phyloP scores from a whole-genome alignment of 2,113 vertebrate genomes.

The Periophthalmus modestus region DNA sequence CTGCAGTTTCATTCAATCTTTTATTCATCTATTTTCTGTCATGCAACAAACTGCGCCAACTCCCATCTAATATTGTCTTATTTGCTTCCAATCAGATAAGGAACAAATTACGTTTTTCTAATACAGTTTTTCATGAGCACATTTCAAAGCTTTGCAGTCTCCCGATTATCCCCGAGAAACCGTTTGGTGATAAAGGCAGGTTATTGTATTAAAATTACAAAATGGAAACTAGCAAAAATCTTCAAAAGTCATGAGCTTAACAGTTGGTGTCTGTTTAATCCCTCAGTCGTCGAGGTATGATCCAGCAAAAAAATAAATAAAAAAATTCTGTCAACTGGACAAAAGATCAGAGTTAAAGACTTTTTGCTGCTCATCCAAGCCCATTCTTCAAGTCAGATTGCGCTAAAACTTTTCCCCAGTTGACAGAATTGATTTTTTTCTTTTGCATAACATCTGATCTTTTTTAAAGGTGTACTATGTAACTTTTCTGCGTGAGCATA shows the following conservation, averaged over 20 bases:
- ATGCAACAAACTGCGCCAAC: not conserved
- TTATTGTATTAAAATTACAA: not conserved
- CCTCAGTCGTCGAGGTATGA: no score
- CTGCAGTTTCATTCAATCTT: not conserved
- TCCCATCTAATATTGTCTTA: not conserved
- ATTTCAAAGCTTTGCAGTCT: not conserved
- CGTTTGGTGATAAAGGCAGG: not conserved
- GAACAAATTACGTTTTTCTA: not conserved
- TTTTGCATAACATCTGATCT: no score
- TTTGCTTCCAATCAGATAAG: not conserved
- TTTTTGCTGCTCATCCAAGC: no score
- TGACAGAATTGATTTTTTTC: no score
- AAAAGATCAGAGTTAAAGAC: no score
- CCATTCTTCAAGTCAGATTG: no score
- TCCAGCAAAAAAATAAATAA: no score
- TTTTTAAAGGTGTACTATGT: no score
- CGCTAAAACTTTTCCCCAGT: no score
- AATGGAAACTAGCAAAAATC: not conserved
- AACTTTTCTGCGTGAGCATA: no score
- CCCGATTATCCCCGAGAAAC: not conserved
- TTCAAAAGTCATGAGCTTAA: not conserved
- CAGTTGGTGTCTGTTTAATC: not conserved
- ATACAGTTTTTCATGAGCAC: not conserved
- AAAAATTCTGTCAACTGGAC: no score
- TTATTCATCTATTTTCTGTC: not conserved